phyloP scores from a whole-genome alignment of 2,888 invertebrate species.

The Heliconius erato region DNA sequence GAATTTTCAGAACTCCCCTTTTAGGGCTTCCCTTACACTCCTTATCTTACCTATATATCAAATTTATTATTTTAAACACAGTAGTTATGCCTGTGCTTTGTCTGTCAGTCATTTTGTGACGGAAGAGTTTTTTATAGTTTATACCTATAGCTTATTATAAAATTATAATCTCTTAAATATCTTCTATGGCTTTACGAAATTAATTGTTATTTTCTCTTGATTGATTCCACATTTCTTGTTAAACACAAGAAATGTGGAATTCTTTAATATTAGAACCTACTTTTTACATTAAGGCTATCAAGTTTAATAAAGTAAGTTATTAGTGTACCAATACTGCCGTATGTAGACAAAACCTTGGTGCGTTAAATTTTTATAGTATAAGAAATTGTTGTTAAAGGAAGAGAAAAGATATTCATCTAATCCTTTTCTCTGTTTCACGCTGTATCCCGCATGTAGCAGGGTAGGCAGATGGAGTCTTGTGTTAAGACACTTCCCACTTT shows the following conservation, averaged over 20 bases:
- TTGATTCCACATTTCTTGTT: neutral
- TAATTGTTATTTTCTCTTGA: neutral
- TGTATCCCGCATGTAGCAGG: too few relatives aligned
- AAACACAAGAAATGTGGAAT: too few relatives aligned
- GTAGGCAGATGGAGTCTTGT: too few relatives aligned
- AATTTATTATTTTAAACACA: too few relatives aligned
- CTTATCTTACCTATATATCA: too few relatives aligned
- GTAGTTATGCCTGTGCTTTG: too few relatives aligned
- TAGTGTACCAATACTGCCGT: neutral
- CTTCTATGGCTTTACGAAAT: neutral
- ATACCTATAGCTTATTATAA: neutral
- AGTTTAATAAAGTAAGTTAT: neutral
- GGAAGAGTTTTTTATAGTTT: neutral
- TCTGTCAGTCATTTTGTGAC: neutral
- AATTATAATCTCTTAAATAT: neutral
- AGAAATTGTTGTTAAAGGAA: neutral
- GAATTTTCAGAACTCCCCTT: too few relatives aligned
- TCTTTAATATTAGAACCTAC: neutral
- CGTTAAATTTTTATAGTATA: conserved; percentile 9
- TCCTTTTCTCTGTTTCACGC: too few relatives aligned
- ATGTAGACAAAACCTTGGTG: neutral
- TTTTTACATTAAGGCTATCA: neutral
- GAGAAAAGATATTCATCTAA: too few relatives aligned
- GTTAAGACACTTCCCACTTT: too few relatives aligned
- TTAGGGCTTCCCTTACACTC: too few relatives aligned